Evolutionary conservation across 1,140 invertebrate genomes (phyloP).

Genomic region (Drosophila ironensis): DNA sequence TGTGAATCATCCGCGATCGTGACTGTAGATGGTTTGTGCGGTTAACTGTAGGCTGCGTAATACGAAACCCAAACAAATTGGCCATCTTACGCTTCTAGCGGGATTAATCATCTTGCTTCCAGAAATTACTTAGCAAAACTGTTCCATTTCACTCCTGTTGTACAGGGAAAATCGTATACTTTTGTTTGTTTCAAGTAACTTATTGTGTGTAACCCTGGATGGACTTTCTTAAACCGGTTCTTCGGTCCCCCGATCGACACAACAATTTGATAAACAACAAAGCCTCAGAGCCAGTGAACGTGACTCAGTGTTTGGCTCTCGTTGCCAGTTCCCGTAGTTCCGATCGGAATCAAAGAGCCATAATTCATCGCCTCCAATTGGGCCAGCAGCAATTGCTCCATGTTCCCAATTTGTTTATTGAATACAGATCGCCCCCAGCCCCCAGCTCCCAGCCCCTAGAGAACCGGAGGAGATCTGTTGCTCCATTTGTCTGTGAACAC

Average conservation of each 20-base stretch:
- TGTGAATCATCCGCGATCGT: slow-evolving; percentile 58
- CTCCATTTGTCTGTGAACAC: slow-evolving; percentile 55
- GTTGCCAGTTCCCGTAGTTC: slow-evolving; percentile 8
- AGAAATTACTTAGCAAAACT: too few species aligned
- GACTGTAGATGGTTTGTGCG: slow-evolving; percentile 28
- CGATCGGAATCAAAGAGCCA: slow-evolving; percentile 36
- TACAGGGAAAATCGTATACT: slow-evolving; percentile 16
- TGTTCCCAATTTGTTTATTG: slow-evolving; percentile 70
- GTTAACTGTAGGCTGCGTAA: slow-evolving; percentile 67
- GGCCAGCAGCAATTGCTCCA: slow-evolving; percentile 55
- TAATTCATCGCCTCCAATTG: slow-evolving; percentile 40
- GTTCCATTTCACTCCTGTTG: too few species aligned
- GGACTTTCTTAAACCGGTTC: slow-evolving; percentile 72
- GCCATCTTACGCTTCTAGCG: neutral
- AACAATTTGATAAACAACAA: slow-evolving; percentile 22
- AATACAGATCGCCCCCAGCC: slow-evolving; percentile 37
- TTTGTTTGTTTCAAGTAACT: slow-evolving; percentile 19
- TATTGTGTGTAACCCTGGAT: neutral
- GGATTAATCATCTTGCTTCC: slow-evolving; percentile 55
- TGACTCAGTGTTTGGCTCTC: slow-evolving; percentile 19
- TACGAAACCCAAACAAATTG: slow-evolving; percentile 2
- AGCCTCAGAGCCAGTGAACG: neutral
- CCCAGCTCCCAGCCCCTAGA: too few species aligned
- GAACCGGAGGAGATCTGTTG: slow-evolving; percentile 22
- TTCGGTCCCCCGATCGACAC: slow-evolving; percentile 29